Conservation (phyloP, 2,888 invertebrate species). For the Holacanthella duospinosa region DNA sequence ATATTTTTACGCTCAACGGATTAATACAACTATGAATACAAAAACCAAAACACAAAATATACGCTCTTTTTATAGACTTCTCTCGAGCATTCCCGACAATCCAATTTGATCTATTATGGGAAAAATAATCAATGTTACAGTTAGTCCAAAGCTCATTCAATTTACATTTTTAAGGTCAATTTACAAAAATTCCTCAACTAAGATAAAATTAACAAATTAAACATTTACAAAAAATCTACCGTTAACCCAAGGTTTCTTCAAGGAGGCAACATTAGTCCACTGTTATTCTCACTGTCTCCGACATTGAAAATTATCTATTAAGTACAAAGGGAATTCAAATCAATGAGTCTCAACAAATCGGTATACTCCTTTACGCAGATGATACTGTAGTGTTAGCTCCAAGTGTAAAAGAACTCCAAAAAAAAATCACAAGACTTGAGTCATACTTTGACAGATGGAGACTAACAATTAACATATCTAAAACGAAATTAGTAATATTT, state of each 20-base stretch:
- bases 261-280: neutral
- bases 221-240: neutral
- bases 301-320: no score
- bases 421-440: neutral
- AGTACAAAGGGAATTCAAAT: neutral
- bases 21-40: neutral
- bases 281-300: neutral
- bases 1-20: slow-evolving; percentile 5
- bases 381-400: neutral
- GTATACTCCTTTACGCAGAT: neutral
- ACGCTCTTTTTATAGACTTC: slow-evolving; percentile 7
- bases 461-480: neutral
- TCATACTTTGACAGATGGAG: neutral
- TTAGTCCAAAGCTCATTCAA: no score
- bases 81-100: neutral
- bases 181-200: neutral
- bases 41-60: neutral
- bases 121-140: neutral
- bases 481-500: neutral
- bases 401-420: neutral
- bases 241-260: neutral
- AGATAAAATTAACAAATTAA: no score
- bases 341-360: neutral
- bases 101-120: neutral
- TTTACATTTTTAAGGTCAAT: no score